Evolutionary conservation across 2,113 vertebrate species (phyloP).

Genomic region (Globicephala melas): DNA sequence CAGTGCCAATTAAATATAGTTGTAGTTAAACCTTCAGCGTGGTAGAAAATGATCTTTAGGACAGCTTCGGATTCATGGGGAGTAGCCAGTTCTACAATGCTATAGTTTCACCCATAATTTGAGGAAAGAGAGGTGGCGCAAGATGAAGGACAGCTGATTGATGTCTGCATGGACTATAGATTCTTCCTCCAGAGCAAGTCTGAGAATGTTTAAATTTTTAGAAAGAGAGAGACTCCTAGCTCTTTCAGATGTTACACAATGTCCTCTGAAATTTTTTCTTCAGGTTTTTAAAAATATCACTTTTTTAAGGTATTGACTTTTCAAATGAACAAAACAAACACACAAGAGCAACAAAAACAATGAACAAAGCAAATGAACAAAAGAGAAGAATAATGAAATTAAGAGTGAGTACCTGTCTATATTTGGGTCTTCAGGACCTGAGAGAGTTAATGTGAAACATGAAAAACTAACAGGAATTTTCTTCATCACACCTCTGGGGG

Average conservation of each 20-base stretch:
- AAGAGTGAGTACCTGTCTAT: neutral
- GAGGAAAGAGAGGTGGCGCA: neutral
- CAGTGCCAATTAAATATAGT: conserved; percentile 52
- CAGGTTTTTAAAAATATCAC: neutral
- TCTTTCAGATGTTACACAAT: neutral
- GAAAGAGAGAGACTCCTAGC: neutral
- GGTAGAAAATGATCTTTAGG: conserved; percentile 55
- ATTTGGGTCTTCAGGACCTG: neutral
- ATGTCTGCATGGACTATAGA: neutral
- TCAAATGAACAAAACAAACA: conserved; percentile 4
- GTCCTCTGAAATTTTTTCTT: conserved; percentile 18
- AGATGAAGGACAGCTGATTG: conserved; percentile 22
- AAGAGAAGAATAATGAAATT: neutral
- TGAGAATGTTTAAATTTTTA: conserved; percentile 13
- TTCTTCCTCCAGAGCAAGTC: neutral
- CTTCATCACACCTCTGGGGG: neutral
- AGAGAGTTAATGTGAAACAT: neutral
- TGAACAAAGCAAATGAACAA: neutral
- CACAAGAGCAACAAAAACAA: neutral
- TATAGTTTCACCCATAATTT: conserved; percentile 44
- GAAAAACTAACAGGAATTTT: neutral
- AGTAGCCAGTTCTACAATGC: neutral
- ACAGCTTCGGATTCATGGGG: conserved; percentile 35
- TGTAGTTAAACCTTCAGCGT: conserved; percentile 56
- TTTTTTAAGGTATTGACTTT: neutral